phyloP scores from a whole-genome alignment of 2,113 vertebrate species.

The Pseudopodoces humilis region DNA sequence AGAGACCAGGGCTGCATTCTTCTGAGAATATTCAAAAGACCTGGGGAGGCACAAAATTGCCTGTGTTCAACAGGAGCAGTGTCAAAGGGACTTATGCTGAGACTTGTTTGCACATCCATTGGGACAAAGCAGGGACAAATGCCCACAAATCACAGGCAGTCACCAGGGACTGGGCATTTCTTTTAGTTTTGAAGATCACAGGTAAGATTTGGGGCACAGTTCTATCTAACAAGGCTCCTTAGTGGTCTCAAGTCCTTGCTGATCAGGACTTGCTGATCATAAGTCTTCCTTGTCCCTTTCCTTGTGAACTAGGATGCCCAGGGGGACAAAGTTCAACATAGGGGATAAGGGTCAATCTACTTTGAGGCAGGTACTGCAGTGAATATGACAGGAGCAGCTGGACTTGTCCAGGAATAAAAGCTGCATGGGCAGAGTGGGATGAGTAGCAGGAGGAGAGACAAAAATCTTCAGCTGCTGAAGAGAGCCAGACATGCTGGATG shows the following conservation, averaged over 20 bases:
- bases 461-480: neutral
- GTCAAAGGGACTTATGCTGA: neutral
- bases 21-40: constrained; percentile 50
- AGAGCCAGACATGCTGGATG: neutral
- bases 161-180: neutral
- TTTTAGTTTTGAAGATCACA: neutral
- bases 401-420: neutral
- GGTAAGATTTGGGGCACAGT: neutral
- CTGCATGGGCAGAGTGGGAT: neutral
- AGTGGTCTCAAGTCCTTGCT: neutral
- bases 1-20: constrained; percentile 64
- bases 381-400: neutral
- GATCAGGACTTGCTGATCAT: neutral
- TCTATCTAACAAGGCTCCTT: neutral
- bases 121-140: neutral
- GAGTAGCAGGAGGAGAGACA: neutral
- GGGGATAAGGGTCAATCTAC: neutral
- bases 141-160: neutral
- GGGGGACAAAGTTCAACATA: neutral
- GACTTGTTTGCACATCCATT: neutral
- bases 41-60: constrained; percentile 6
- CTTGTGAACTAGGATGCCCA: neutral
- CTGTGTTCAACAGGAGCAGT: neutral
- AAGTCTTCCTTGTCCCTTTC: neutral
- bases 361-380: neutral